phyloP scores from a whole-genome alignment of 2,888 invertebrate genomes.

The Lycaena phlaeas region DNA sequence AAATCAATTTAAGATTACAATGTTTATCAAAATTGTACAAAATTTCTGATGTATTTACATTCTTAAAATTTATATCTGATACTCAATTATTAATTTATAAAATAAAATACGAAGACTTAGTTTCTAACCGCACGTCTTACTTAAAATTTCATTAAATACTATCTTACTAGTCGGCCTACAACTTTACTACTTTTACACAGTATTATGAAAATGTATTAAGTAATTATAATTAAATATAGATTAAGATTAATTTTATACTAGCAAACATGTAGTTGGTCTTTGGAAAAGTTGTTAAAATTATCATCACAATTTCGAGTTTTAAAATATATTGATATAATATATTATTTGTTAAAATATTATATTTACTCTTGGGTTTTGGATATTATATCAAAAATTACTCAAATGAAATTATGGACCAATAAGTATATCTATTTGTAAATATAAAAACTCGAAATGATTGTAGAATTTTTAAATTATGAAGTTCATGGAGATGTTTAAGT shows the following conservation, averaged over 20 bases:
- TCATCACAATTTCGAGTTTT: not conserved
- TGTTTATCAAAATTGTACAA: not conserved
- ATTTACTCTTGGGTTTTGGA: not conserved
- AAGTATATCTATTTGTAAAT: not conserved
- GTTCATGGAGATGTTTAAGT: not conserved
- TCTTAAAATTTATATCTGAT: not conserved
- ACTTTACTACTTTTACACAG: constrained; percentile 43
- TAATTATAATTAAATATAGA: constrained; percentile 16
- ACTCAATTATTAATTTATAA: too few species aligned
- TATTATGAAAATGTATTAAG: constrained; percentile 43
- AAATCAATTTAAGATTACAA: not conserved
- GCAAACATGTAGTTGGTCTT: not conserved
- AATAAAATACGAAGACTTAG: too few species aligned
- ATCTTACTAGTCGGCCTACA: not conserved
- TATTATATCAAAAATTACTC: not conserved
- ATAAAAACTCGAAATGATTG: not conserved
- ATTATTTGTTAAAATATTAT: not conserved
- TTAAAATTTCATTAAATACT: not conserved
- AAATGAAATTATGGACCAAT: not conserved
- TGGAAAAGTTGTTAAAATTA: not conserved
- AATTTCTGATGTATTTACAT: not conserved
- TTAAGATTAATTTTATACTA: not conserved
- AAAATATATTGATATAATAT: not conserved
- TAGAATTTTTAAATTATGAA: not conserved
- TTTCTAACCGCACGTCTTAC: too few species aligned